A percentile compares a stretch with the other conserved stretches of the same genome.
Conservation (phyloP, 2,113 vertebrate species). For the Myrmecobius fasciatus region DNA sequence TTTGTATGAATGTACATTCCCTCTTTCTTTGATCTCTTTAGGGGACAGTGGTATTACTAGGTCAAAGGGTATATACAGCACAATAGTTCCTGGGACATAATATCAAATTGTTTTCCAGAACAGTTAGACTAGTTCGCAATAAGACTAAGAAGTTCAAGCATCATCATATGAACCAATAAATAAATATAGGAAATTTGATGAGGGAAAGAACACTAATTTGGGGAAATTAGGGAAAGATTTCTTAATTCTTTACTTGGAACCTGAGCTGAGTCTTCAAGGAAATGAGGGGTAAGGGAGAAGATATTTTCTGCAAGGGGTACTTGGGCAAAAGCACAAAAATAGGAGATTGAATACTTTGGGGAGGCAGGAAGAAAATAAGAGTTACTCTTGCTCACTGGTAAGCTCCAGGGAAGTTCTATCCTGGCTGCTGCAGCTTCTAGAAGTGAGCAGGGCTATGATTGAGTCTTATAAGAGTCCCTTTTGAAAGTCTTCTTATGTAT, state of each 20-base stretch:
- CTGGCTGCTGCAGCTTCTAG: background rate
- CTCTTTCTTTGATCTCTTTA: background rate
- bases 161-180: background rate
- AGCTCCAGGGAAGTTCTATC: background rate
- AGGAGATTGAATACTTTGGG: background rate
- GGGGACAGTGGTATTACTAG: background rate
- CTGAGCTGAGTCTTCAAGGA: background rate
- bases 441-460: background rate
- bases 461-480: background rate
- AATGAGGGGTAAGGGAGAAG: background rate
- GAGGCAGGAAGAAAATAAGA: background rate
- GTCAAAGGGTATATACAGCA: background rate
- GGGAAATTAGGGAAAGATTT: background rate
- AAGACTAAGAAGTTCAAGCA: background rate
- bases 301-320: background rate
- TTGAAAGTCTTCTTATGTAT: background rate
- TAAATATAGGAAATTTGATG: background rate
- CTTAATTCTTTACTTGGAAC: background rate
- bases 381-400: background rate
- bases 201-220: background rate
- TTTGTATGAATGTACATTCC: background rate
- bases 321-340: background rate
- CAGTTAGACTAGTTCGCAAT: background rate
- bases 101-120: background rate
- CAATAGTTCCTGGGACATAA: background rate